Evolutionary conservation across 2,888 invertebrate genomes (phyloP), one percentile per base, ranked within the genome.

Genomic region (Melanchra persicariae): DNA sequence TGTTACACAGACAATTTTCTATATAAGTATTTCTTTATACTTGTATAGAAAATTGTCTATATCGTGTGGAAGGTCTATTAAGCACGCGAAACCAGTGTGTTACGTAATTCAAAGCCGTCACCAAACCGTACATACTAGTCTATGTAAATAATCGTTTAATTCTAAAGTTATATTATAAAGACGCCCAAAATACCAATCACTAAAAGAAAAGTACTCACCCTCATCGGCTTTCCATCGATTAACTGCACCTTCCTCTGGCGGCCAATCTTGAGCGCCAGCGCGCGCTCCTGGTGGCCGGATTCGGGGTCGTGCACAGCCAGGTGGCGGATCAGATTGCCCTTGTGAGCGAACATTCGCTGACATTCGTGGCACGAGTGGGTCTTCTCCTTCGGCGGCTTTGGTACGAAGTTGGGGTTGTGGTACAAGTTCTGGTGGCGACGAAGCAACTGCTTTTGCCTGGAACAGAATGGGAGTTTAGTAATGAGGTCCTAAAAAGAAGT

Each of bases 221-320:
- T 51, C 74, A 64, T 70, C 1, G 88, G 83, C 7, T 87, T 73
- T 70, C 96, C 96, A 60, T 97, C 97, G 76, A 97, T 87, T 75
- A 88, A 96, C 86, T 98, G 97, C 74, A 98, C 96, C 88, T 97
- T 97, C 94, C 97, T 97, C 92, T 98, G 98, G 19, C 98, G 95
- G 9, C 98, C 98, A 34, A 98, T 89, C 90, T 98, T 98, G 10
- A 98, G 94, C 0, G 98, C 98, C 2, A 98, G 94, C 30, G 97
- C 97, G 74, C 97, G 97, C 87, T 98, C 97, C 64, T 97, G 97
- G 40, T 97, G 96, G 10, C 97, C 97, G 0, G 98, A 97, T 49
- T 98, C 98, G 0, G 98, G 98, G 94, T 99, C 99, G 89, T 99
- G 99, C 0, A 98, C 96, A 6, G 98, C 98, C 97, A 99, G 97